Conservation (phyloP, 2,797 vertebrate species). For the Lepilemur septentrionalis region DNA sequence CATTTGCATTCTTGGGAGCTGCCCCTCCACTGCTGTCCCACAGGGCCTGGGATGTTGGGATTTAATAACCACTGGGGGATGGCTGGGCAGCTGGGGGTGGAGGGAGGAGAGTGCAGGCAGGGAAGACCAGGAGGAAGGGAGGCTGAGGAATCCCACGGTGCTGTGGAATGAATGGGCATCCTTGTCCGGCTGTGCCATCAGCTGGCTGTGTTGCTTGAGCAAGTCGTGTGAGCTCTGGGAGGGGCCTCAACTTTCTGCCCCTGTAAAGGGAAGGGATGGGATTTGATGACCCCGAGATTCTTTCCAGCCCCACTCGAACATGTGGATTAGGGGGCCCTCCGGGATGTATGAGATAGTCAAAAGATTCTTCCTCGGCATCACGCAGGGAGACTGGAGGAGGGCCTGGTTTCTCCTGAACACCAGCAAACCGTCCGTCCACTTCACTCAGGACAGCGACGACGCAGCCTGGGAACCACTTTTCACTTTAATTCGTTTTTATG, state of each 20-base stretch:
- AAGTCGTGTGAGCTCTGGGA: background rate
- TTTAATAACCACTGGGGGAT: background rate
- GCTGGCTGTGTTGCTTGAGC: background rate
- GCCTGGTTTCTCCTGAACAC: background rate
- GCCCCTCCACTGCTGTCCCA: background rate
- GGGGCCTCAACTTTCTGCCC: background rate
- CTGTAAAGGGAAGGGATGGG: background rate
- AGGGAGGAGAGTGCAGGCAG: background rate
- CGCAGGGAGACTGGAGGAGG: background rate
- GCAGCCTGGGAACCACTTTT: background rate
- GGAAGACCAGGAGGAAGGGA: too few species aligned
- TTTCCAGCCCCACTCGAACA: background rate
- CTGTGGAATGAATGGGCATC: rapidly evolving
- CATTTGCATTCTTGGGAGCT: background rate
- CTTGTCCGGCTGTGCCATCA: background rate
- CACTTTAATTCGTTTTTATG: slow-evolving; percentile 17
- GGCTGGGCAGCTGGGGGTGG: background rate
- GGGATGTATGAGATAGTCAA: background rate
- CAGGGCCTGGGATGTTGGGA: background rate
- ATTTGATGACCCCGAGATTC: background rate
- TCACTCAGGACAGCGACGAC: background rate
- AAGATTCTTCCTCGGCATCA: background rate
- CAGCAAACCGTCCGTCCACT: background rate
- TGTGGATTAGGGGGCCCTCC: background rate
- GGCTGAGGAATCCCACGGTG: background rate